phyloP scores from a whole-genome alignment of 2,797 vertebrate species.

The Dromococcyx pavoninus region DNA sequence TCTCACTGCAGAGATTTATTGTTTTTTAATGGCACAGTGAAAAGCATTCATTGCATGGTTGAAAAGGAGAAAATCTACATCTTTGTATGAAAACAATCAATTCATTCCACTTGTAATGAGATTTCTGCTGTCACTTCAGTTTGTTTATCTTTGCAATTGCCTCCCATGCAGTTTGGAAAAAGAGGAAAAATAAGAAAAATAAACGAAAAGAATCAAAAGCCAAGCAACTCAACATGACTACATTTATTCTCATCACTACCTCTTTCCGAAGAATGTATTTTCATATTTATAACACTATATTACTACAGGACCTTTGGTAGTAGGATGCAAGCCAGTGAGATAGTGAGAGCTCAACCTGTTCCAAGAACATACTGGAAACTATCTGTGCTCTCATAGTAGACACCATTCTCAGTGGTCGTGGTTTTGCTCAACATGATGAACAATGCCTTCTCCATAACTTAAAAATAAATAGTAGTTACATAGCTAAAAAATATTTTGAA shows the following conservation, averaged over 20 bases:
- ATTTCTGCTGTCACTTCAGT: slow-evolving; percentile 8
- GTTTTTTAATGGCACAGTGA: not conserved
- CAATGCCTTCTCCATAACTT: not conserved
- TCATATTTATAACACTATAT: not conserved
- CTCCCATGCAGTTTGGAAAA: not conserved
- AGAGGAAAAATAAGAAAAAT: not conserved
- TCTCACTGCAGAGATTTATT: not conserved
- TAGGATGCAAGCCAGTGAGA: not conserved
- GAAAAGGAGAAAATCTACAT: not conserved
- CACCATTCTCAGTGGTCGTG: not conserved
- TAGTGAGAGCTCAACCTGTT: not conserved
- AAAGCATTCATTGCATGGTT: not conserved
- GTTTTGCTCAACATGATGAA: not conserved
- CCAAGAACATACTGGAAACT: not conserved
- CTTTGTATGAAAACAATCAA: not conserved
- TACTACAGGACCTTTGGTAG: not conserved
- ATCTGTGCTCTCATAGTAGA: not conserved
- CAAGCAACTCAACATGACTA: not conserved
- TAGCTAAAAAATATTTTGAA: not conserved
- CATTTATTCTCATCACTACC: not conserved
- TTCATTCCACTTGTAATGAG: slow-evolving; percentile 28
- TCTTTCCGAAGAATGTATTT: not conserved
- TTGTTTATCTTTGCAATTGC: not conserved
- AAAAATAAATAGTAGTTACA: not conserved
- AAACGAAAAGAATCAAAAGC: not conserved